phyloP scores from a whole-genome alignment of 2,797 vertebrate species.

The Danio albolineatus region DNA sequence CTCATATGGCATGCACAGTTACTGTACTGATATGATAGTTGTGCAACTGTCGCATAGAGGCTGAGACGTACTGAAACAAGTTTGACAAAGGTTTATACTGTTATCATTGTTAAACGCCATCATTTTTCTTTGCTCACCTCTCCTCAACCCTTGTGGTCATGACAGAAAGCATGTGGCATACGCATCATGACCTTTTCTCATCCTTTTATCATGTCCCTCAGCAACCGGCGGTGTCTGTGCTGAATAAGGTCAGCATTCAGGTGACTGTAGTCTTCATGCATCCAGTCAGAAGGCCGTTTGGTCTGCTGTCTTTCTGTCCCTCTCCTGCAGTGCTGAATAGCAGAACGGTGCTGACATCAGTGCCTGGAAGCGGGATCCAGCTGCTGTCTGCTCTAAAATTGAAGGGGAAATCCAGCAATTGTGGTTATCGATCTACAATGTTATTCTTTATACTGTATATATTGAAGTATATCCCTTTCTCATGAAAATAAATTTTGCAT shows the following conservation, averaged over 20 bases:
- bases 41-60: not conserved
- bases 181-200: conserved; percentile 19
- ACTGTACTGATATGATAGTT: not conserved
- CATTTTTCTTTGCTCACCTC: not conserved
- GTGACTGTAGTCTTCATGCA: conserved; percentile 15
- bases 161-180: conserved; percentile 19
- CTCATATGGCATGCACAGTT: not conserved
- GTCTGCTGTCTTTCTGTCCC: not conserved
- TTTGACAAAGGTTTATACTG: not conserved
- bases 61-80: too few relatives aligned
- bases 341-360: conserved; percentile 13
- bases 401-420: not conserved
- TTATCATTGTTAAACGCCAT: not conserved
- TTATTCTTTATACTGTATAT: too few relatives aligned
- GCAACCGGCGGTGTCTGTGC: not conserved
- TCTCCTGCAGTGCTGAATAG: conserved; percentile 20
- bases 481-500: not conserved
- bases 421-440: not conserved
- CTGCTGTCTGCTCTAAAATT: not conserved
- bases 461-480: too few relatives aligned
- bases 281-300: not conserved
- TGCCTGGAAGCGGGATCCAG: not conserved
- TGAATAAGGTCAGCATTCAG: not conserved
- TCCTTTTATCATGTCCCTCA: conserved; percentile 7
- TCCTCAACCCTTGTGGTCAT: not conserved